These are phyloP conservation scores for Triplophysa dalaica DNA, from an alignment of 2,113 vertebrate genomes.

Conservation along the genomic window DNA sequence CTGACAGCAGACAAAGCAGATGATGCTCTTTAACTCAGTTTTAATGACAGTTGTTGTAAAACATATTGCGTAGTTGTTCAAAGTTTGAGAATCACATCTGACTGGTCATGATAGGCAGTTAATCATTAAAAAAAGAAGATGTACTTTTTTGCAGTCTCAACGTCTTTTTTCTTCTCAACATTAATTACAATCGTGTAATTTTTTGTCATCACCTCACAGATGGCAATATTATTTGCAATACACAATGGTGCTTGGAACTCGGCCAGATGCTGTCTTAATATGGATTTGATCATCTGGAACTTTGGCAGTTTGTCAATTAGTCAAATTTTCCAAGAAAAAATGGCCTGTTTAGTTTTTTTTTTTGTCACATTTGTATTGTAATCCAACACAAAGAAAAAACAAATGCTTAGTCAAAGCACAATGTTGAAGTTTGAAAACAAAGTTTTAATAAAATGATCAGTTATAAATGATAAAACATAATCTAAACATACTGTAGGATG, in stretches of 20 bases:
- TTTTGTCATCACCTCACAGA: conserved; percentile 70
- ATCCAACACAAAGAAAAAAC: conserved; percentile 2
- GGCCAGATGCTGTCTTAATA: conserved; percentile 68
- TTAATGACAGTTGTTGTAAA: neutral
- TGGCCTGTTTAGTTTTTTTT: conserved; percentile 46
- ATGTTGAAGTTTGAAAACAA: neutral
- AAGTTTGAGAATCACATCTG: conserved; percentile 1
- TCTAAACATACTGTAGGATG: no score
- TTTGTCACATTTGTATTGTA: conserved; percentile 18
- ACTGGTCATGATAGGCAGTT: conserved; percentile 12
- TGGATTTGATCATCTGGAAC: conserved; percentile 71
- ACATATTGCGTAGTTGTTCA: conserved; percentile 11
- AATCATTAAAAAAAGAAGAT: conserved; percentile 38
- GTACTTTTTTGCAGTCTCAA: conserved; percentile 59
- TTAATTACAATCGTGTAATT: conserved; percentile 62
- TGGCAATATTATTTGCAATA: conserved; percentile 70
- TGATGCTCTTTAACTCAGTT: neutral
- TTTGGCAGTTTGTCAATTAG: conserved; percentile 65
- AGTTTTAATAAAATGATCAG: neutral
- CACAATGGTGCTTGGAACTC: conserved; percentile 65
- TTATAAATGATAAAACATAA: neutral
- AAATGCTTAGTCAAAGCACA: neutral
- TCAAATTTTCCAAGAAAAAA: conserved; percentile 59
- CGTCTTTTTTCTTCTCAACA: conserved; percentile 59
- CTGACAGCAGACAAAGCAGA: neutral